phyloP scores from a whole-genome alignment of 2,113 vertebrate species.

The Sinocyclocheilus maitianheensis region DNA sequence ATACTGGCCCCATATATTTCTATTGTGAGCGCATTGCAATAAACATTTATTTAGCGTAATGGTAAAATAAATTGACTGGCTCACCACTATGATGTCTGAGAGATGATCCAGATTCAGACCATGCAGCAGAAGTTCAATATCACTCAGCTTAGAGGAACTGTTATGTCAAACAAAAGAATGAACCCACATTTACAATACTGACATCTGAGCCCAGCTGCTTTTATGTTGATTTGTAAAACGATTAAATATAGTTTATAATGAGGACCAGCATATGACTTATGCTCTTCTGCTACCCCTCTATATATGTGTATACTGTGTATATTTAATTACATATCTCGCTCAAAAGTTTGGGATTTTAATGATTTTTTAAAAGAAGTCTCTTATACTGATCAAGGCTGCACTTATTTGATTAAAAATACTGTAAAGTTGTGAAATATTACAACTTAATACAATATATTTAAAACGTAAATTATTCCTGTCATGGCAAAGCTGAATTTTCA shows the following conservation, averaged over 20 bases:
- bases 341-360: no score
- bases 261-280: not conserved
- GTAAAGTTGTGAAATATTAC: not conserved
- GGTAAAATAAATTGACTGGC: conserved; percentile 34
- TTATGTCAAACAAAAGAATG: conserved; percentile 31
- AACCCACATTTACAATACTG: not conserved
- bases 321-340: not conserved
- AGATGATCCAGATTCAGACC: conserved; percentile 86
- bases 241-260: not conserved
- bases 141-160: conserved; percentile 80
- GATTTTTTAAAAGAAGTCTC: no score
- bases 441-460: not conserved
- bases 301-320: not conserved
- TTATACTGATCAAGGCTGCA: not conserved
- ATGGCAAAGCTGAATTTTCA: not conserved
- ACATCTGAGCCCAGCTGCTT: not conserved
- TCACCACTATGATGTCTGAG: conserved; percentile 71
- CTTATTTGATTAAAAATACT: not conserved
- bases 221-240: not conserved
- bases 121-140: conserved; percentile 85
- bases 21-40: not conserved
- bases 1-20: not conserved
- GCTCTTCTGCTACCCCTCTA: not conserved
- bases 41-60: not conserved
- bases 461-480: not conserved